Base-by-base conservation (phyloP, 1,140 invertebrate species). In the Cyrtorhinus lividipennis region DNA sequence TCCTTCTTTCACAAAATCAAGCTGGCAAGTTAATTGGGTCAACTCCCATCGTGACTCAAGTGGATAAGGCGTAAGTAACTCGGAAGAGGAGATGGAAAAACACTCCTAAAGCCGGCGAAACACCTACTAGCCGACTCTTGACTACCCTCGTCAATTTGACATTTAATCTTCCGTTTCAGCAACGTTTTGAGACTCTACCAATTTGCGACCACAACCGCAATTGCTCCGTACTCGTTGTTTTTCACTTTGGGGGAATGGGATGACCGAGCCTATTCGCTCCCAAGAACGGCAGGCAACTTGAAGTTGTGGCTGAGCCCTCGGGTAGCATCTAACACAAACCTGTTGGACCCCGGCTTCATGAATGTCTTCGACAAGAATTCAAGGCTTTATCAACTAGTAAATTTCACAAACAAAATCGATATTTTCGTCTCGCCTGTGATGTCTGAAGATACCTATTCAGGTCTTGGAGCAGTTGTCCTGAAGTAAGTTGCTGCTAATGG, bases 401-500 rank as follows among this genome's bases (percentile, higher is more conserved):
- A 5, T 5, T 8, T 5, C 30, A 38, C 48, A 8, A n/a, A n/a
- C n/a, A n/a, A n/a, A n/a, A 5, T 53, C 12, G 20, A 53, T 22
- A 20, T 53, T 20, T 53, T 53, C 48, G 20, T 53, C 48, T 5
- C 8, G 10, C 48, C 48, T 3, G 20, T 12, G 10, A 10, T 53
- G 10, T 3, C 20, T 53, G 10, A 3, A 3, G 20, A 53, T 5
- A 13, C 48, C 12, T 53, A 53, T 20, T 10, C 48, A 5, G 48
- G 48, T 22, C 48, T 53, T 53, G 20, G 20, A 10, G 5, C 8
- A 10, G 48, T 53, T 10, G 48, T 53, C 20, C 20, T 53, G 48
- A 53, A 53, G 48, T 53, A 20, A 53, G 48, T 53, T 53, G 10
- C n/a, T n/a, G n/a, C n/a, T n/a, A n/a, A n/a, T n/a, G n/a, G n/a